Conservation (phyloP, 1,140 invertebrate genomes). For the Drosophila sp. region DNA sequence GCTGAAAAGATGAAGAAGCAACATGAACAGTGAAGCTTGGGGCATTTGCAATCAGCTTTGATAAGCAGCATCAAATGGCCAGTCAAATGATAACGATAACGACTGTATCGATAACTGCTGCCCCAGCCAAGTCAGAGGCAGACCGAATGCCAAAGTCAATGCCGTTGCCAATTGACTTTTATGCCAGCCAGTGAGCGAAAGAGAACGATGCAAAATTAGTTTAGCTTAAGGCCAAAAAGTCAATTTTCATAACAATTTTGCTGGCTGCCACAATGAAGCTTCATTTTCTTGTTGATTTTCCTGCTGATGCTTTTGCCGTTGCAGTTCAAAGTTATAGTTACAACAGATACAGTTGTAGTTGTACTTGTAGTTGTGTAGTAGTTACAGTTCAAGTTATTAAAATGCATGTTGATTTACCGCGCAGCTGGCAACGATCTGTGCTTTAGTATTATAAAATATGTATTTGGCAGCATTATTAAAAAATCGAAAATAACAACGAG, state of each 20-base stretch:
- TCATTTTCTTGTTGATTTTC: constrained; percentile 66
- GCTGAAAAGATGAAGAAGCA: constrained; percentile 19
- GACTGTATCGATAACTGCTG: constrained; percentile 47
- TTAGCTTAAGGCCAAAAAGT: constrained; percentile 73
- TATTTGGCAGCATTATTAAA: constrained; percentile 73
- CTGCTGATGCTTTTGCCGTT: constrained; percentile 32
- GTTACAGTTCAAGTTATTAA: constrained; percentile 46
- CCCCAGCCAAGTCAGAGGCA: constrained; percentile 15
- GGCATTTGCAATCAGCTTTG: constrained; percentile 80
- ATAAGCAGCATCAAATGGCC: constrained; percentile 79
- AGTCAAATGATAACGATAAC: constrained; percentile 83
- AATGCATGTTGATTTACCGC: constrained; percentile 70
- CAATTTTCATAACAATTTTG: constrained; percentile 82
- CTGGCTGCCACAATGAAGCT: constrained; percentile 74
- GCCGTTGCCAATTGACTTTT: constrained; percentile 65
- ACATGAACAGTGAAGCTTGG: constrained; percentile 38
- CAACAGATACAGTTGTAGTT: not conserved
- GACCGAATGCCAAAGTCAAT: constrained; percentile 43
- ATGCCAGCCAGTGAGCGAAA: constrained; percentile 36
- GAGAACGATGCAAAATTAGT: constrained; percentile 70
- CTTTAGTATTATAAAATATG: constrained; percentile 76
- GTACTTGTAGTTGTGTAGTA: not conserved
- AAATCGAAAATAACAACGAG: constrained; percentile 34
- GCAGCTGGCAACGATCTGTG: constrained; percentile 66
- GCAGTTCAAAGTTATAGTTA: not conserved